Conservation (phyloP, 2,797 vertebrate species). For the Setipinna tenuifilis region DNA sequence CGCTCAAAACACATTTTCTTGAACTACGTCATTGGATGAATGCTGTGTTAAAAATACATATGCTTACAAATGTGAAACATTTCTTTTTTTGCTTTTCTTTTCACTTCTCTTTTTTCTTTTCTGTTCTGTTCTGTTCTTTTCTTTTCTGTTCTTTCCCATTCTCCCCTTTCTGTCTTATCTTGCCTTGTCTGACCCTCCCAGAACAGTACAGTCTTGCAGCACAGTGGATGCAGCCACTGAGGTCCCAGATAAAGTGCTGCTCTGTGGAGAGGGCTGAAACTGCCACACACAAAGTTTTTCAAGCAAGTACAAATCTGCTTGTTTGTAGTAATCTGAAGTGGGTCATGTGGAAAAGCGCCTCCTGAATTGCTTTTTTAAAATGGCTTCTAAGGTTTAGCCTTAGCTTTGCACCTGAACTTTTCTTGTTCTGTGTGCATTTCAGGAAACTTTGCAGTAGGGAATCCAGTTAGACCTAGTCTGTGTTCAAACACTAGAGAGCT, state of each 20-base stretch:
- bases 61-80: not conserved
- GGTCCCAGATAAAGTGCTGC: slow-evolving; percentile 26
- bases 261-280: slow-evolving; percentile 48
- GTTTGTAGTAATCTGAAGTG: slow-evolving; percentile 66
- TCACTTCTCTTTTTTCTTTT: slow-evolving; percentile 3
- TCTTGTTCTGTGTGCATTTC: slow-evolving; percentile 25
- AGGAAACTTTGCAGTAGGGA: slow-evolving; percentile 49
- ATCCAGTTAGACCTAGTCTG: slow-evolving; percentile 65
- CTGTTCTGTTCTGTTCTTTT: not conserved
- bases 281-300: slow-evolving; percentile 50
- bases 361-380: slow-evolving; percentile 60
- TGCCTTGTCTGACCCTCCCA: not conserved
- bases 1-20: not conserved
- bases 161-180: not conserved
- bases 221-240: slow-evolving; percentile 4
- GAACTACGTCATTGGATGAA: not conserved
- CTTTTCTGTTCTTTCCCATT: not conserved
- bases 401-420: slow-evolving; percentile 42
- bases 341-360: slow-evolving; percentile 66
- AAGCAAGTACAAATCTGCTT: slow-evolving; percentile 47
- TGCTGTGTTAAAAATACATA: not conserved
- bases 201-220: not conserved
- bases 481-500: slow-evolving; percentile 46
- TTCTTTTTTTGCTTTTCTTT: not conserved
- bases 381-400: slow-evolving; percentile 52